Base-by-base conservation (phyloP, 2,888 invertebrate genomes). In the Ophion ellenae region DNA sequence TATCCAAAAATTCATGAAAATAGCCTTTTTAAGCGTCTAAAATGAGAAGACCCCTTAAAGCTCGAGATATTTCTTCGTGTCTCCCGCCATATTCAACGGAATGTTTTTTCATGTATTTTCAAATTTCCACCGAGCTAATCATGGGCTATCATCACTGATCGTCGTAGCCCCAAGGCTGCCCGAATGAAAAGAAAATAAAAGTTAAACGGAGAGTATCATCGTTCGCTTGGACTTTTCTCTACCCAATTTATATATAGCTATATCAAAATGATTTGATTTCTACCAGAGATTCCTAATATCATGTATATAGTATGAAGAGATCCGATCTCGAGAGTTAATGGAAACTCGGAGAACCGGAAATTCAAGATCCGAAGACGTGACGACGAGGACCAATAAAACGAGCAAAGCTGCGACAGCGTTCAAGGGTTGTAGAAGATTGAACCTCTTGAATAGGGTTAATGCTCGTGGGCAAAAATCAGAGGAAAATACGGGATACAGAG, bases 281-380 rank as follows among this genome's bases (percentile, higher is more conserved):
- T 10, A 17, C 53, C 10, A 11, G 67, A 64, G 47, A 36, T 76
- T 80, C 64, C 70, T 40, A 80, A 84, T 80, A 80, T 66, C 75
- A 71, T 59, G 74, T 73, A 57, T 80, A 84, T 66, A 75, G 75
- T 76, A 80, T 53, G 45, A 71, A 79, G 47, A 76, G 75, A 76
- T 80, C 32, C 66, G 24, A 76, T 67, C 76, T 73, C 73, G 76
- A 71, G 81, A 61, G 84, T 84, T 84, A 81, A 84, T 84, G 81
- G 81, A 77, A 84, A 84, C 73, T 76, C 67, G 84, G 81, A 67
- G 61, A 84, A 36, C 76, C 84, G 84, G 81, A 84, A 84, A 81
- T 84, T 84, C 71, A 67, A 84, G 67, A 81, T 66, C 73, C 81
- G 64, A 61, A 61, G 32, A 76, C 59, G 59, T n/a, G 80, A 71